phyloP scores from a whole-genome alignment of 2,797 vertebrate species.

The Galagoides demidoff region DNA sequence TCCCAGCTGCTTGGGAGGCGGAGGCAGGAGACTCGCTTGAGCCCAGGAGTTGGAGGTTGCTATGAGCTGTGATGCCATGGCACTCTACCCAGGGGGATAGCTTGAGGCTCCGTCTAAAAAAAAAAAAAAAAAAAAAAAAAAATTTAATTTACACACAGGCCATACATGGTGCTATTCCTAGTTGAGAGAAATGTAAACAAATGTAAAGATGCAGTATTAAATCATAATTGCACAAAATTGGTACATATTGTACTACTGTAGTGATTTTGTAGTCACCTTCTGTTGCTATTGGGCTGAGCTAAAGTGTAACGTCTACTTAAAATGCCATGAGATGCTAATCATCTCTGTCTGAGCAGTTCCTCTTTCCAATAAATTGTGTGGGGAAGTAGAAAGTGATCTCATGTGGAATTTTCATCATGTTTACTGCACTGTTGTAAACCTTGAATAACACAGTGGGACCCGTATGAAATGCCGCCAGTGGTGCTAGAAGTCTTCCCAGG shows the following conservation, averaged over 20 bases:
- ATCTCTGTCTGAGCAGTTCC: neutral
- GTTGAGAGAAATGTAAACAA: neutral
- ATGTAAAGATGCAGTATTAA: neutral
- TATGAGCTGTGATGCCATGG: too few relatives aligned
- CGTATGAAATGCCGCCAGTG: neutral
- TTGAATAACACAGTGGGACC: neutral
- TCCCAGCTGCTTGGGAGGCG: too few relatives aligned
- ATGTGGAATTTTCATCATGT: neutral
- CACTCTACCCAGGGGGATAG: too few relatives aligned
- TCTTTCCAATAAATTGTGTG: neutral
- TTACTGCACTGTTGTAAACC: neutral
- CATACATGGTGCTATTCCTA: neutral
- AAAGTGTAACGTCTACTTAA: neutral
- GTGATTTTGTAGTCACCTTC: neutral
- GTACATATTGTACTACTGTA: neutral
- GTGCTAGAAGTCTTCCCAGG: neutral
- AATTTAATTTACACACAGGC: neutral
- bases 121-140: neutral
- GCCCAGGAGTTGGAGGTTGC: too few relatives aligned
- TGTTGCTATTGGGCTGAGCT: neutral
- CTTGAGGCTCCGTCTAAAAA: too few relatives aligned
- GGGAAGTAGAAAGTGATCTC: neutral
- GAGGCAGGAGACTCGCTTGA: too few relatives aligned
- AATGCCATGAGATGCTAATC: rapidly evolving
- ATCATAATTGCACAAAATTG: neutral